Evolutionary conservation across 2,888 invertebrate species (phyloP).

Genomic region (Drosophila mulleri): DNA sequence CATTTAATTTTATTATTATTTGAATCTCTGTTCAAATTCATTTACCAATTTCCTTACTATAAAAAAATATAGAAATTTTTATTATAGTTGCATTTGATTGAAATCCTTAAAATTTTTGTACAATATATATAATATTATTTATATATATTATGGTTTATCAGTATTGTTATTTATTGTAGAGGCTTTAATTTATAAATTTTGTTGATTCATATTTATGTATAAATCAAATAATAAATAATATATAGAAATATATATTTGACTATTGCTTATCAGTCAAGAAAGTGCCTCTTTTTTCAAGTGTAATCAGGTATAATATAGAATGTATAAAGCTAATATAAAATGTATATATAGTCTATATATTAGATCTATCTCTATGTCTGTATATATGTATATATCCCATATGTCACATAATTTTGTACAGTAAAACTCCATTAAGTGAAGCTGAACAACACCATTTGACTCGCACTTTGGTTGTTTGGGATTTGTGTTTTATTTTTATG

Average conservation of each 20-base stretch:
- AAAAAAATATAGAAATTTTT: too few relatives aligned
- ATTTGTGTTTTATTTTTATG: constrained; percentile 50
- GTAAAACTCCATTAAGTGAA: constrained; percentile 38
- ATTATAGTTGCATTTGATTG: too few relatives aligned
- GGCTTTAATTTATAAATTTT: constrained; percentile 35
- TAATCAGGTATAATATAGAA: not conserved
- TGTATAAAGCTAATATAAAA: not conserved
- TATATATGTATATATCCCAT: not conserved
- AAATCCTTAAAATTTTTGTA: not conserved
- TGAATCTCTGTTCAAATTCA: too few relatives aligned
- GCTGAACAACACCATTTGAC: constrained; percentile 36
- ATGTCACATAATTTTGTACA: constrained; percentile 9
- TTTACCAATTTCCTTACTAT: too few relatives aligned
- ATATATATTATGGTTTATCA: constrained; percentile 24
- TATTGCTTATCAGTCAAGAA: constrained; percentile 41
- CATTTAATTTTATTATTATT: too few relatives aligned
- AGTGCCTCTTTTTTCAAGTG: constrained; percentile 24
- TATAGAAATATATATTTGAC: constrained; percentile 1
- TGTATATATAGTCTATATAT: constrained; percentile 21
- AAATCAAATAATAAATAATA: not conserved
- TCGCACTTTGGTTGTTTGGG: constrained; percentile 59
- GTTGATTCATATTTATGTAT: constrained; percentile 23
- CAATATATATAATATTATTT: not conserved
- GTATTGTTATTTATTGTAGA: constrained; percentile 35
- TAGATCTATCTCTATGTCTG: not conserved